These are phyloP conservation scores for Andrena flavipes DNA, from an alignment of 2,888 invertebrate species.

Conservation along the genomic window DNA sequence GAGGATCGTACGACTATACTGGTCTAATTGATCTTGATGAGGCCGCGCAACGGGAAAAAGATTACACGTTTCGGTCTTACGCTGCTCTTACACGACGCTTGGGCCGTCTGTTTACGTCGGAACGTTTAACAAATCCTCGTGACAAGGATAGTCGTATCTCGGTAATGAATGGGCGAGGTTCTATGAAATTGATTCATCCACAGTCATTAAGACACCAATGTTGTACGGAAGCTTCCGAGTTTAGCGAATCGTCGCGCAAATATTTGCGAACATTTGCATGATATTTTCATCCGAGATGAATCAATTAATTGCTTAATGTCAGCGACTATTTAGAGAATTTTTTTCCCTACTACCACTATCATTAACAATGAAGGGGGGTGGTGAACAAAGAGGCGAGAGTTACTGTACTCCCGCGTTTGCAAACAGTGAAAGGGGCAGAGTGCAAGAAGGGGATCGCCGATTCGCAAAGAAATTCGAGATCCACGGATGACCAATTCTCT, in stretches of 20 bases:
- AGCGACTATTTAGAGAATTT: neutral
- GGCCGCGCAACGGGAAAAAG: constrained; percentile 63
- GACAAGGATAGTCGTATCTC: constrained; percentile 10
- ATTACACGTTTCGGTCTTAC: constrained; percentile 61
- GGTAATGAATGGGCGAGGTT: neutral
- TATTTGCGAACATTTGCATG: too few species aligned
- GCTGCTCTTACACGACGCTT: constrained; percentile 10
- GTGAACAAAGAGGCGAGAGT: neutral
- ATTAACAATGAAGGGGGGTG: neutral
- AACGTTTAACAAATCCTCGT: neutral
- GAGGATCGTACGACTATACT: constrained; percentile 64
- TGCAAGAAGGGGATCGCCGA: constrained; percentile 1
- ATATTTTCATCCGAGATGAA: too few species aligned
- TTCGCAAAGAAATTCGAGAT: constrained; percentile 37
- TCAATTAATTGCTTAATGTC: neutral
- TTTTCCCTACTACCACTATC: neutral
- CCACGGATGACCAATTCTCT: constrained; percentile 58
- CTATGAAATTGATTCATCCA: too few species aligned
- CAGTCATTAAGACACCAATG: too few species aligned
- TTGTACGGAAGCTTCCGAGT: too few species aligned
- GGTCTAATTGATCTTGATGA: constrained; percentile 75
- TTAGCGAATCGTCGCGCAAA: too few species aligned
- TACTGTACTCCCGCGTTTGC: neutral
- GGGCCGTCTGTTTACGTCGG: constrained; percentile 2
- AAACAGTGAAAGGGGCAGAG: neutral